A percentile compares a stretch with the other conserved stretches of the same genome.
These are phyloP conservation scores for Cardinalis cardinalis DNA, from an alignment of 2,113 vertebrate species.

Conservation along the genomic window DNA sequence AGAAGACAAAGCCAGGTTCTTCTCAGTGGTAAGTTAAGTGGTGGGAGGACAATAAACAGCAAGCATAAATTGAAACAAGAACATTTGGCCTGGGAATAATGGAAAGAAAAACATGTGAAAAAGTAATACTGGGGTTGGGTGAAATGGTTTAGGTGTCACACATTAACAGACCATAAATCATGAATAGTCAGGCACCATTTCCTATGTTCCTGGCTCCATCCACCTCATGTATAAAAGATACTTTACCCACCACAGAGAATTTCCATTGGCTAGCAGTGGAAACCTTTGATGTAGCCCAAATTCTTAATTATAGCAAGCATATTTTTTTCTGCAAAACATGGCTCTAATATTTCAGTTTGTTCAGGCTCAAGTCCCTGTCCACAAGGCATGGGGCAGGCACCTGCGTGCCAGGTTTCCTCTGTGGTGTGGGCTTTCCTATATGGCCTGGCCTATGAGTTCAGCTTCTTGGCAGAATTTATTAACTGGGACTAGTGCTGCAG, in stretches of 20 bases:
- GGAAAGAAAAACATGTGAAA: neutral
- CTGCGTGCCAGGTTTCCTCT: neutral
- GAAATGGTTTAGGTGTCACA: neutral
- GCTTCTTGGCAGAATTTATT: neutral
- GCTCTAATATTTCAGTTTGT: neutral
- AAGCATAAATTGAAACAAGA: neutral
- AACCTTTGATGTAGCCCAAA: neutral
- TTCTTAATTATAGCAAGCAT: neutral
- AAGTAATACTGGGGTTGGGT: neutral
- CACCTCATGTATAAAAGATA: neutral
- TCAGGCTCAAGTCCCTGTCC: neutral
- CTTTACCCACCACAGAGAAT: conserved; percentile 13
- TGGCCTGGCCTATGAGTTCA: neutral
- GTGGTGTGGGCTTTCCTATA: neutral
- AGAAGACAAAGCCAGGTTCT: neutral
- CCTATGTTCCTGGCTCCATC: neutral
- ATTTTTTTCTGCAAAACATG: neutral
- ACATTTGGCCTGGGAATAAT: neutral
- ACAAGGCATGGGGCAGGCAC: neutral
- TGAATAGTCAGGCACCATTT: neutral
- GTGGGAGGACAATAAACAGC: neutral
- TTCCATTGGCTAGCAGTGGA: neutral
- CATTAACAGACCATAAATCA: neutral
- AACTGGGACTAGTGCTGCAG: neutral
- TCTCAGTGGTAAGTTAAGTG: neutral